Evolutionary conservation across 2,797 vertebrate genomes (phyloP), one percentile per base, ranked within the genome.

Genomic region (Lateolabrax maculatus): DNA sequence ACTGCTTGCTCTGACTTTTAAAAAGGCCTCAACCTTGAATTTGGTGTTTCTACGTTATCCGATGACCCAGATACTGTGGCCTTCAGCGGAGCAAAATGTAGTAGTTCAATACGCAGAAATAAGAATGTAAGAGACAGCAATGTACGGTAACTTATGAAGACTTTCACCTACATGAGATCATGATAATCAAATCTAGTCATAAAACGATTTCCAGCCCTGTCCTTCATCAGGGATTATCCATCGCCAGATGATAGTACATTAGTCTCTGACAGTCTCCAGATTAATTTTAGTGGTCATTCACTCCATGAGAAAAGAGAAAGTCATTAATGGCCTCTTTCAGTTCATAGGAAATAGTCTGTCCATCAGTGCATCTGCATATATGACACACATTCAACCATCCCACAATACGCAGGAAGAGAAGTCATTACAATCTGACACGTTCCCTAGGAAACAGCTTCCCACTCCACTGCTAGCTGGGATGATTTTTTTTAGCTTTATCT

Each of bases 391-490:
- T 63, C 39, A 90, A 51, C 75, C 81, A 86, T 88, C 77, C 77
- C 69, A 88, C 80, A 81, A 84, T 71, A 77, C 58, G 4, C 81
- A 62, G 69, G 58, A 84, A 77, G 62, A 90, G 71, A 90, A 89
- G 81, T 88, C 83, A 89, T 87, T 75, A 76, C 51, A 71, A 87
- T 81, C 79, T 84, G 75, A 81, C 72, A 70, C 12, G 90, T 92
- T 92, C 84, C 90, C 85, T 81, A 81, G 88, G 90, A 93, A 92
- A 90, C 92, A 62, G 84, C 85, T 87, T 89, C 83, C 81, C 83
- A 80, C 85, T 86, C 74, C 43, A 23, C 34, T n/a, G 60, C 57
- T 78, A 56, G 58, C 66, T 63, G 18, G 48, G 21, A 56, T 51
- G 58, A 36, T 37, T 66, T 72, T 71, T 49, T 78, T 68, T 49